Conservation (phyloP, 2,113 vertebrate genomes). For the Notarius lentiginosus region DNA sequence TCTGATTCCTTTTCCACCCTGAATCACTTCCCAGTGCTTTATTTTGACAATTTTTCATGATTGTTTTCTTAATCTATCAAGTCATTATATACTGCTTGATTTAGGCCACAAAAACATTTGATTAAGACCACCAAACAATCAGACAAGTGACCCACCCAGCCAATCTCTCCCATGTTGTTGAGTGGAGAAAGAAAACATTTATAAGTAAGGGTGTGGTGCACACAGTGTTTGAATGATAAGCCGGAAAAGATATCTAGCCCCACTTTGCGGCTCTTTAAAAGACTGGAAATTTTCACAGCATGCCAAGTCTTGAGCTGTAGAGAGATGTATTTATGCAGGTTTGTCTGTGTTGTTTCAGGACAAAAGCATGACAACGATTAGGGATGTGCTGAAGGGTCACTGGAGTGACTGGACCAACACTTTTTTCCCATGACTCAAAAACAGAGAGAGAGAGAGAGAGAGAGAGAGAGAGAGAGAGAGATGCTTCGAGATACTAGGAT, state of each 20-base stretch:
- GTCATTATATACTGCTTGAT: background rate
- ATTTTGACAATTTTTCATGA: background rate
- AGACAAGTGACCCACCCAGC: conserved; percentile 17
- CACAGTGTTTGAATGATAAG: conserved; percentile 45
- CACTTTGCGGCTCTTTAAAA: conserved; percentile 55
- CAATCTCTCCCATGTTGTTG: conserved; percentile 27
- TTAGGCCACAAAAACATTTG: conserved; percentile 20
- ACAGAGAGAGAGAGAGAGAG: conserved; percentile 55
- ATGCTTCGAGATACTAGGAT: conserved; percentile 28
- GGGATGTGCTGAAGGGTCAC: conserved; percentile 60
- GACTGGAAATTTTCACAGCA: conserved; percentile 61
- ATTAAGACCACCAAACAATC: conserved; percentile 25
- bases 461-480: conserved; percentile 23
- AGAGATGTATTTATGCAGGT: conserved; percentile 60
- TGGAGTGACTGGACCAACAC: conserved; percentile 52
- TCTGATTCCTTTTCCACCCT: background rate
- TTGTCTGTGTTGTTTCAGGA: conserved; percentile 68
- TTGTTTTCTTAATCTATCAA: background rate
- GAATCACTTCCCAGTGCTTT: background rate
- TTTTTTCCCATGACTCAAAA: conserved; percentile 58
- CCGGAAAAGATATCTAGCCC: conserved; percentile 26
- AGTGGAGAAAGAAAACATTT: conserved; percentile 22
- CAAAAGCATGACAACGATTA: conserved; percentile 53
- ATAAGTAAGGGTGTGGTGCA: conserved; percentile 48
- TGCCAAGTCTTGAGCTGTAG: conserved; percentile 33